Conservation (phyloP, 2,797 vertebrate genomes). For the Dryobates pubescens region DNA sequence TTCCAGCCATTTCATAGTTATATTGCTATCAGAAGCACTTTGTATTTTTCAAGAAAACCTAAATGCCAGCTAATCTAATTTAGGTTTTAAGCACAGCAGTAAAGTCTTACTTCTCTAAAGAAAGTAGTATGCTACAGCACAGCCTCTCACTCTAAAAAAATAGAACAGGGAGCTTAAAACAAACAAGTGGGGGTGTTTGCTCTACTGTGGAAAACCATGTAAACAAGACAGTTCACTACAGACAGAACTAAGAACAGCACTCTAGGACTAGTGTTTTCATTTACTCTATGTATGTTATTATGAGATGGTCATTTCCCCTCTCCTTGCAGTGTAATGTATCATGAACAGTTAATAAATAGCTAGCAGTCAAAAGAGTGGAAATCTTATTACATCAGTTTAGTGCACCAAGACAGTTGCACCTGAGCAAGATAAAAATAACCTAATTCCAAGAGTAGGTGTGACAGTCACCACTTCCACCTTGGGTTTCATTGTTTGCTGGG, state of each 20-base stretch:
- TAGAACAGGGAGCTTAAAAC: not conserved
- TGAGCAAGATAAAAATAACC: not conserved
- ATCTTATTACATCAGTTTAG: not conserved
- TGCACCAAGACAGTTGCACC: not conserved
- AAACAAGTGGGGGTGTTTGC: fast-evolving
- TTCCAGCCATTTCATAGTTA: not conserved
- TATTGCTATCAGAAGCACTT: not conserved
- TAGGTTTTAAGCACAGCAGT: not conserved
- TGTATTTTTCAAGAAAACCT: not conserved
- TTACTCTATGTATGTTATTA: not conserved
- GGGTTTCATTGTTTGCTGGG: fast-evolving
- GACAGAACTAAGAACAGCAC: not conserved
- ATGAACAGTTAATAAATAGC: not conserved
- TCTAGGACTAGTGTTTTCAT: not conserved
- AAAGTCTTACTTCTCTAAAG: not conserved
- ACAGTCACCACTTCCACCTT: not conserved
- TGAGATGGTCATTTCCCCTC: not conserved
- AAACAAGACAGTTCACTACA: not conserved
- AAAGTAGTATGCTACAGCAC: not conserved
- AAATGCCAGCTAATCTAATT: not conserved
- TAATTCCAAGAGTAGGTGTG: not conserved
- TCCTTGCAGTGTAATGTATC: too few relatives aligned
- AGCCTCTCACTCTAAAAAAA: not conserved
- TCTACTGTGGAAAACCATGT: not conserved
- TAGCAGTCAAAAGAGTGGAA: not conserved